Evolutionary conservation across 1,140 invertebrate genomes (phyloP), one percentile per base, ranked within the genome.

Genomic region (Pseudomyrmex cubaensis): DNA sequence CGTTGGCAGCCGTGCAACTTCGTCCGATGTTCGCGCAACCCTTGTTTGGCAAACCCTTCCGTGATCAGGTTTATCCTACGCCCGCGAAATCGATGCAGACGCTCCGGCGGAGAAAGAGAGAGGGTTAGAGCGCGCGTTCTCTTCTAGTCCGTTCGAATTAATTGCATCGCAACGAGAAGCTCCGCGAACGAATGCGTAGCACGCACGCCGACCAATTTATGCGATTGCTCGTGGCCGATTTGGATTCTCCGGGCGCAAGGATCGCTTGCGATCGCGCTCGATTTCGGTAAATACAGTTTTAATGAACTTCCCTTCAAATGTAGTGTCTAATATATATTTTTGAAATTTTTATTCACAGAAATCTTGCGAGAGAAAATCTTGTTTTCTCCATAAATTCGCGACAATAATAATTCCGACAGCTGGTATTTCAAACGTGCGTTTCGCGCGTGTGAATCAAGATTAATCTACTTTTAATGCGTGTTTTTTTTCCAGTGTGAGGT

Each of bases 21-120:
- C 10, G 20, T 67, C 13, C 59, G 52, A 76, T 67, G 78, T 70
- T 87, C 85, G 69, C 85, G 62, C 62, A 84, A 86, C 64, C 63
- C 85, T 87, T 87, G 85, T 88, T 87, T 74, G 85, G 54, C 86
- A 82, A 82, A 56, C 70, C 86, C 61, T 88, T 87, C 54, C 85
- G 85, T 85, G 85, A 88, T 88, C 82, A 64, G 70, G 75, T 87
- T 87, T 87, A 88, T 80, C 64, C 82, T 64, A 75, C 15, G 63
- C 82, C 50, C 50, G 50, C 52, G 75, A 82, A 80, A 75, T 87
- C 75, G 82, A 84, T 64, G 82, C 85, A 78, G 82, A 80, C 85
- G 83, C 56, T 72, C 48, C 5, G 72, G 12, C 12, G 15, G 76
- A 72, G 66, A 76, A 63, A 52, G 66, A 20, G 64, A 50, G 22